Conservation (phyloP, 1,140 invertebrate genomes). For the Camponotus floridanus region DNA sequence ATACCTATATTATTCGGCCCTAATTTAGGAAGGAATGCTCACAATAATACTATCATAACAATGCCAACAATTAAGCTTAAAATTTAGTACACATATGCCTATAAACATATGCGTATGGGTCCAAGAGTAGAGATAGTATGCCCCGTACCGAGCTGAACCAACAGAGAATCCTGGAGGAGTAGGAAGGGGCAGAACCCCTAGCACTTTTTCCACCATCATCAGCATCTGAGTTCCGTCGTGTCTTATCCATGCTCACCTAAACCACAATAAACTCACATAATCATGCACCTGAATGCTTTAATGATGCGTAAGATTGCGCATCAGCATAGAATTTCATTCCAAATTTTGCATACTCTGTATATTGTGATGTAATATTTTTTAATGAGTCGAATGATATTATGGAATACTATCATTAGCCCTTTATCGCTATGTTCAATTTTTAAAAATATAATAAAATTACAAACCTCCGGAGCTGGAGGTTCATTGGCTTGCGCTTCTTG, state of each 20-base stretch:
- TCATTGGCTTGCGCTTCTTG: conserved; percentile 85
- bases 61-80: conserved; percentile 64
- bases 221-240: conserved; percentile 83
- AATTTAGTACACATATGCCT: conserved; percentile 71
- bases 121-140: conserved; percentile 84
- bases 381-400: not conserved
- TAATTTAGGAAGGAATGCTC: conserved; percentile 47
- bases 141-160: conserved; percentile 86
- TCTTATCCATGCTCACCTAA: conserved; percentile 86
- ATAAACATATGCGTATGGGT: conserved; percentile 82
- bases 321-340: conserved; percentile 43
- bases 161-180: conserved; percentile 85
- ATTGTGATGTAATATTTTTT: conserved; percentile 9
- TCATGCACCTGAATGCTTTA: conserved; percentile 66
- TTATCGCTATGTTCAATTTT: not conserved
- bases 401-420: not conserved
- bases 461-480: conserved; percentile 86
- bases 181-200: conserved; percentile 82
- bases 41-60: conserved; percentile 50
- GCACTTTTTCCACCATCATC: conserved; percentile 81
- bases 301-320: conserved; percentile 44
- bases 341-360: conserved; percentile 10
- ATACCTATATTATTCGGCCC: conserved; percentile 29
- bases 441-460: conserved; percentile 29
- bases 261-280: conserved; percentile 84